Conservation (phyloP, 2,888 invertebrate genomes). For the Gisinianus flammeolus region DNA sequence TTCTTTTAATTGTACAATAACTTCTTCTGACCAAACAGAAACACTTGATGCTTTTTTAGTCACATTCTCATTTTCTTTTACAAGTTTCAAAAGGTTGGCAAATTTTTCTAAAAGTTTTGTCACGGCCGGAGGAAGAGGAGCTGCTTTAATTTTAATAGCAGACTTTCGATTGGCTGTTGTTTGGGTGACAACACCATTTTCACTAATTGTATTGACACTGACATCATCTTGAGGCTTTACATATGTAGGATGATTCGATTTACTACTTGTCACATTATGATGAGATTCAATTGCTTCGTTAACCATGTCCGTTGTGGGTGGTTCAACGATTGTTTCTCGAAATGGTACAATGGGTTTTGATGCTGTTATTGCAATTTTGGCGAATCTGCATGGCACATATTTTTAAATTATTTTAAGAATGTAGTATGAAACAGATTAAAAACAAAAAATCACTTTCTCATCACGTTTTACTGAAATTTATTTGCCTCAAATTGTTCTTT, state of each 20-base stretch:
- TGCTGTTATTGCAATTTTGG: conserved; percentile 83
- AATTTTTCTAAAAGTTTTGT: conserved; percentile 75
- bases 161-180: conserved; percentile 76
- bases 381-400: conserved; percentile 76
- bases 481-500: neutral
- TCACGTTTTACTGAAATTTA: neutral
- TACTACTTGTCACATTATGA: neutral
- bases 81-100: conserved; percentile 72
- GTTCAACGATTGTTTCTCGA: conserved; percentile 86
- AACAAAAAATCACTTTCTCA: neutral
- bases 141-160: conserved; percentile 75
- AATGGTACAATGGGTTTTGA: conserved; percentile 97
- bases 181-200: conserved; percentile 64
- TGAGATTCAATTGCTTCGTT: conserved; percentile 77
- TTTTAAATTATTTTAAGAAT: neutral
- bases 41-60: conserved; percentile 32
- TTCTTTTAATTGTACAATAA: conserved; percentile 61
- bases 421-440: neutral
- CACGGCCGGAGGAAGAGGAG: conserved; percentile 76
- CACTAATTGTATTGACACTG: neutral
- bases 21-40: conserved; percentile 58
- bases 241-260: neutral
- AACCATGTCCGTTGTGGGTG: conserved; percentile 81
- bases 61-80: conserved; percentile 66
- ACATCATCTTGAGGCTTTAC: conserved; percentile 31